Evolutionary conservation across 2,888 invertebrate genomes (phyloP).

Genomic region (Agrilus mali): DNA sequence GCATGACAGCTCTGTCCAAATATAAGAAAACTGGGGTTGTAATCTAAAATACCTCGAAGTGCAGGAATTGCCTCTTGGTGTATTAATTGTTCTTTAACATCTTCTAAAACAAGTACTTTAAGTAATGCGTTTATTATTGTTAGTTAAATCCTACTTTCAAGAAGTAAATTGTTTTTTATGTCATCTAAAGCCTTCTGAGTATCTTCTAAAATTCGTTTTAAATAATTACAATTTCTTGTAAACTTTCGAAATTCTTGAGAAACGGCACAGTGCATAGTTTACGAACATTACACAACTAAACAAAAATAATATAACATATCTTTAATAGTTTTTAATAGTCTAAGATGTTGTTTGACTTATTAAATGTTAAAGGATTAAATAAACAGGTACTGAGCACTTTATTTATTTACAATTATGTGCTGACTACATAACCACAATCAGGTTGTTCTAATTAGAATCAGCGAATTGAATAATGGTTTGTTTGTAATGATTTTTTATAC

Average conservation of each 20-base stretch:
- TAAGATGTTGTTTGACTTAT: no score
- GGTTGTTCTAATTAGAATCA: no score
- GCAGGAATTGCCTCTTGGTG: slow-evolving; percentile 23
- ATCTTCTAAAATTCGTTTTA: slow-evolving; percentile 29
- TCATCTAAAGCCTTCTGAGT: slow-evolving; percentile 29
- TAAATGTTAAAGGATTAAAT: no score
- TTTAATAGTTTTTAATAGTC: no score
- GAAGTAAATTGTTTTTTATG: slow-evolving; percentile 25
- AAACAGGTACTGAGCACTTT: no score
- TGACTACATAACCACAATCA: no score
- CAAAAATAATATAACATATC: no score
- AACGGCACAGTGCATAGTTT: slow-evolving; percentile 2
- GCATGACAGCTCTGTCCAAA: slow-evolving; percentile 59
- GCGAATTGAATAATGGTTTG: no score
- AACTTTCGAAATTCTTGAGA: slow-evolving; percentile 29
- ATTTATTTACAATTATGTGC: no score
- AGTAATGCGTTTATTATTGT: background rate
- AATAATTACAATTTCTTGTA: slow-evolving; percentile 26
- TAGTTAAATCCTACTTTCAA: slow-evolving; percentile 24
- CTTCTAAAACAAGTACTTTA: slow-evolving; percentile 18
- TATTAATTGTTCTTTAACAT: slow-evolving; percentile 27
- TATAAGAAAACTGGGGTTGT: slow-evolving; percentile 54
- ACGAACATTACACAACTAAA: no score
- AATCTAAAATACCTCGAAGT: slow-evolving; percentile 24
- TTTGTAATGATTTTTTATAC: no score